phyloP scores from a whole-genome alignment of 1,140 invertebrate species.

The Anagrus nilaparvatae region DNA sequence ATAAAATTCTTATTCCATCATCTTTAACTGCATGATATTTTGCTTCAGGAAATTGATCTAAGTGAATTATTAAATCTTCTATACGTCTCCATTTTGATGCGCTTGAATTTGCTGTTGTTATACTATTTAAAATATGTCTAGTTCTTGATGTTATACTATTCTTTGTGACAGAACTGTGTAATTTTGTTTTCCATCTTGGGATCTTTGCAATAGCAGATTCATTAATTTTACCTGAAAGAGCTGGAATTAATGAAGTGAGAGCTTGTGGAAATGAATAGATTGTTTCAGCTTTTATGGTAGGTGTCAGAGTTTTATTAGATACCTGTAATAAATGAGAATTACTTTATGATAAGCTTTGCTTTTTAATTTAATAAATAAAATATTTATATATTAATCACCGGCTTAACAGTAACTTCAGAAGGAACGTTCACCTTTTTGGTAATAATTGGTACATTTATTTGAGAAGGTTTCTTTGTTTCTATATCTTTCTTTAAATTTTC shows the following conservation, averaged over 20 bases:
- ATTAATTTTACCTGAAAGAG: slow-evolving; percentile 26
- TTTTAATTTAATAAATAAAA: neutral
- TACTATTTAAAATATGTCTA: slow-evolving; percentile 53
- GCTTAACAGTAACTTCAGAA: neutral
- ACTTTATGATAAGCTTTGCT: neutral
- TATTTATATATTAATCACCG: no score
- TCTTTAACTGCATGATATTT: slow-evolving; percentile 61
- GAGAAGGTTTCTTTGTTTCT: slow-evolving; percentile 1
- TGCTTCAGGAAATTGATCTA: slow-evolving; percentile 62
- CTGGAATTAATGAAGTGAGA: slow-evolving; percentile 29
- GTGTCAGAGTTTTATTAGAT: neutral
- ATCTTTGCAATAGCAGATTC: slow-evolving; percentile 17
- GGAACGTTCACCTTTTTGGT: neutral
- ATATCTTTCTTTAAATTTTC: slow-evolving; percentile 10
- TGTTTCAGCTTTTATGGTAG: neutral
- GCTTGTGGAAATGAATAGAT: slow-evolving; percentile 29
- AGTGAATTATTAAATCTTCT: slow-evolving; percentile 57
- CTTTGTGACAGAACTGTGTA: slow-evolving; percentile 37
- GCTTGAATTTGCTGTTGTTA: slow-evolving; percentile 48
- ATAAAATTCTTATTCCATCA: slow-evolving; percentile 51
- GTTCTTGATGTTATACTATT: slow-evolving; percentile 54
- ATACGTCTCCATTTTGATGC: slow-evolving; percentile 49
- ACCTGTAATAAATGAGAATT: slow-evolving; percentile 3
- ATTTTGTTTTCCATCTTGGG: slow-evolving; percentile 39
- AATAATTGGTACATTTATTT: slow-evolving; percentile 8